Conservation (phyloP, 2,888 invertebrate genomes). For the Dysmachus trigonus region DNA sequence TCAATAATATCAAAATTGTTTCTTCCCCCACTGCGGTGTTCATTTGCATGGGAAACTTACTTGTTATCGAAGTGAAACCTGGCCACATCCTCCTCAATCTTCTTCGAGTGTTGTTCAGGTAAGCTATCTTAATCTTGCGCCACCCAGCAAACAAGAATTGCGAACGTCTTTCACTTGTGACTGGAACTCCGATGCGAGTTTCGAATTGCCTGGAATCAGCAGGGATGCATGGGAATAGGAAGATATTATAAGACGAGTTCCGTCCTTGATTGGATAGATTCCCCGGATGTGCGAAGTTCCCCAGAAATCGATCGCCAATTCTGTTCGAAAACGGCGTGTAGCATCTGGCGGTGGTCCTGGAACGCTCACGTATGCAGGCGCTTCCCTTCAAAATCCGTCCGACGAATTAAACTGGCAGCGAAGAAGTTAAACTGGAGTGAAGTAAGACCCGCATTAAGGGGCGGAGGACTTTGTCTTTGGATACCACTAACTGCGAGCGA, state of each 20-base stretch:
- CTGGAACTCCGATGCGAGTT: neutral
- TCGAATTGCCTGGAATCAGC: neutral
- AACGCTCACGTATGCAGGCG: neutral
- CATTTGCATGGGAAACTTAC: neutral
- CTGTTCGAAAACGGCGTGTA: neutral
- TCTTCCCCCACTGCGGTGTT: neutral
- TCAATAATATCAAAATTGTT: neutral
- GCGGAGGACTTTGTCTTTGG: slow-evolving; percentile 21
- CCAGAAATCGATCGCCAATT: neutral
- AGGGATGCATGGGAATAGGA: neutral
- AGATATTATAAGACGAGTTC: neutral
- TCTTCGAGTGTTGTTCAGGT: neutral
- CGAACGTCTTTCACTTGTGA: neutral
- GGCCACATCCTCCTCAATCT: neutral
- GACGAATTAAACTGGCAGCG: neutral
- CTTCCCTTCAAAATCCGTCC: neutral
- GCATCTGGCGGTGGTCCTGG: neutral
- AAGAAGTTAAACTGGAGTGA: neutral
- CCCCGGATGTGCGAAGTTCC: neutral
- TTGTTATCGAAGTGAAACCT: neutral
- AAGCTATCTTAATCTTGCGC: neutral
- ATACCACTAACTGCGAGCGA: slow-evolving; percentile 22
- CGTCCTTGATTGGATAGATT: neutral
- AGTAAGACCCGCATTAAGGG: slow-evolving; percentile 11
- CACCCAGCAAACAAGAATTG: neutral